Conservation (phyloP, 2,797 vertebrate genomes). For the Sebastes kiyomatsui region DNA sequence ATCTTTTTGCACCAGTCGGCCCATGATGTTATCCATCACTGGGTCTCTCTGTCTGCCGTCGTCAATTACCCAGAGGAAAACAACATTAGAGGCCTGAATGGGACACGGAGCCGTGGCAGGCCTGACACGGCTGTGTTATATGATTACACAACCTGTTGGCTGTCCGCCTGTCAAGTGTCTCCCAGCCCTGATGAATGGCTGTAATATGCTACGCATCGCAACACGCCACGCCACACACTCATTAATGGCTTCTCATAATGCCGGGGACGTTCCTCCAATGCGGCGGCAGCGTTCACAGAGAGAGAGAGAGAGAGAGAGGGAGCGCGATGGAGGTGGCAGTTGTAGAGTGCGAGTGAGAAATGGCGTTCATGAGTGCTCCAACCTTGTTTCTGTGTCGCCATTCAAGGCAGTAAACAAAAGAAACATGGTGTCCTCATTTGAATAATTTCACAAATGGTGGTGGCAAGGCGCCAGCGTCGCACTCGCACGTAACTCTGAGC, state of each 20-base stretch:
- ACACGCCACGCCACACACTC: slow-evolving; percentile 71
- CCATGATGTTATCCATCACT: slow-evolving; percentile 78
- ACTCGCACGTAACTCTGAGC: slow-evolving; percentile 52
- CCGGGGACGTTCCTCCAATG: slow-evolving; percentile 60
- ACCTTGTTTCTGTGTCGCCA: slow-evolving; percentile 65
- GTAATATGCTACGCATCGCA: slow-evolving; percentile 84
- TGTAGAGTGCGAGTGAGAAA: slow-evolving; percentile 54
- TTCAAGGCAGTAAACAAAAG: slow-evolving; percentile 77
- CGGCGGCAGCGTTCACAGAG: slow-evolving; percentile 39
- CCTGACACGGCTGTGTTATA: slow-evolving; percentile 83
- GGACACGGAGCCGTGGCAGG: slow-evolving; percentile 70
- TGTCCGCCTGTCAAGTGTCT: slow-evolving; percentile 82
- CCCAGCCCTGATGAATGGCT: slow-evolving; percentile 83
- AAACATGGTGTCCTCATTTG: slow-evolving; percentile 77
- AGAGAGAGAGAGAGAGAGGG: neutral
- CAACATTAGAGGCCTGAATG: slow-evolving; percentile 82
- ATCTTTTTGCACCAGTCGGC: slow-evolving; percentile 57
- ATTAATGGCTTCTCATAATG: slow-evolving; percentile 78
- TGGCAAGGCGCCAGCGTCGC: slow-evolving; percentile 55
- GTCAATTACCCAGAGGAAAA: slow-evolving; percentile 81
- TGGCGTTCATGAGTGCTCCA: slow-evolving; percentile 71
- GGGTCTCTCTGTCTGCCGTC: slow-evolving; percentile 70
- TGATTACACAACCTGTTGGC: slow-evolving; percentile 86
- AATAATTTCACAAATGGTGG: slow-evolving; percentile 78
- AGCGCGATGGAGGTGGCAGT: slow-evolving; percentile 5